Evolutionary conservation across 1,140 invertebrate genomes (phyloP), one percentile per base, ranked within the genome.

Genomic region (Papilio polytes): DNA sequence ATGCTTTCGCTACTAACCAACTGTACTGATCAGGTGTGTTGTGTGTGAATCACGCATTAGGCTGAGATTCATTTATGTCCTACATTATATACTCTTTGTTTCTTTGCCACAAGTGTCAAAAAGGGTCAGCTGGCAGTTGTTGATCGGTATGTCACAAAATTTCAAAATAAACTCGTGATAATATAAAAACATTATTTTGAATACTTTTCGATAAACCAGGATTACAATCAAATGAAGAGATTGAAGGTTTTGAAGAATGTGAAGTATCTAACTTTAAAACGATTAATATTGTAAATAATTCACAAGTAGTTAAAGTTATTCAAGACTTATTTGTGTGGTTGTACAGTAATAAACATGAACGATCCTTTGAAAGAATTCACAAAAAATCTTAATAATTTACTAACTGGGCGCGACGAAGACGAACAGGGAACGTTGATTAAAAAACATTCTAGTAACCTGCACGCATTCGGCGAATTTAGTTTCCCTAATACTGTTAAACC

Each of bases 381-480:
- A 31, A 82, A 85, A 78, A 86, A 85, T 51, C 26, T 94, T 66
- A 91, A 87, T 81, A 41, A 78, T 8, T 91, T 85, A 80, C 63
- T 93, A 80, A 79, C 89, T 66, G 84, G 85, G 36, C 80, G 87
- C 72, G 81, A 84, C 59, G 83, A 85, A 56, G 72, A 70, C 77
- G 74, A 80, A 12, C 79, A 74, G 56, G 85, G 86, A 66, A 83
- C 91, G 51, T 83, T 95, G 63, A 89, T 96, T 13, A 96, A 96
- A 89, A 88, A 94, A 85, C 96, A 96, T 82, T 88, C 84, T 9
- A 91, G 94, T 63, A 93, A 95, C 83, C 87, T 96, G 18, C 78
- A 84, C 36, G 85, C 73, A 51, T 90, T 93, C 80, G 96, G 96
- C 48, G 96, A 96, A 53, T 90, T 96, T 12, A 95, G 94, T 90